Evolutionary conservation across 2,797 vertebrate genomes (phyloP).

Genomic region (Neoniphon sammara): DNA sequence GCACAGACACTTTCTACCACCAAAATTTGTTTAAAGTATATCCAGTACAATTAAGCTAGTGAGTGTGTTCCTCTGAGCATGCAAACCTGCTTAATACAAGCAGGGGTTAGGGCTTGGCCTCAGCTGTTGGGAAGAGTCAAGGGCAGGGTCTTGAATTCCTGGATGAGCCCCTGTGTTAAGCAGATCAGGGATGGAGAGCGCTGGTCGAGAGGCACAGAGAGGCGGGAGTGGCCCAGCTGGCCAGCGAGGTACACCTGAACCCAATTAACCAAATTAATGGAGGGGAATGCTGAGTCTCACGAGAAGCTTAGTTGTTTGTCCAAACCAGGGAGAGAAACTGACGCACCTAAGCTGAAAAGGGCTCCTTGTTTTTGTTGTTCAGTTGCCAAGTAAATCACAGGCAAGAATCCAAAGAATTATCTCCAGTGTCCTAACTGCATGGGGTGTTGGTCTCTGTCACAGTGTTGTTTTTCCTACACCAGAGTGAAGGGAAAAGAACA

Average conservation of each 20-base stretch:
- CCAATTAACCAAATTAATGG: conserved; percentile 50
- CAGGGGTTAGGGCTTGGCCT: neutral
- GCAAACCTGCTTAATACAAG: conserved; percentile 3
- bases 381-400: conserved; percentile 24
- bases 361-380: conserved; percentile 14
- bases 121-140: neutral
- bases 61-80: neutral
- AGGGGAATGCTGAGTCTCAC: conserved; percentile 1
- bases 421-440: neutral
- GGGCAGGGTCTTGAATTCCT: neutral
- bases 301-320: conserved; percentile 18
- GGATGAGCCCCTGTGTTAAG: conserved; percentile 14
- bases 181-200: neutral
- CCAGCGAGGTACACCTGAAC: conserved; percentile 48
- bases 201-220: conserved; percentile 6
- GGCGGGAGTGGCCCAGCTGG: conserved; percentile 24
- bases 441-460: neutral
- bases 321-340: conserved; percentile 17
- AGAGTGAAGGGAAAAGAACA: neutral
- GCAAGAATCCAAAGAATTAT: neutral
- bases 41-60: neutral
- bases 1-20: too few relatives aligned
- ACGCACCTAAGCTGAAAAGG: conserved; percentile 8
- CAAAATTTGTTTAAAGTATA: neutral
- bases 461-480: neutral